These are phyloP conservation scores for Sphinx pinastri DNA, from an alignment of 2,888 invertebrate genomes.

Conservation along the genomic window DNA sequence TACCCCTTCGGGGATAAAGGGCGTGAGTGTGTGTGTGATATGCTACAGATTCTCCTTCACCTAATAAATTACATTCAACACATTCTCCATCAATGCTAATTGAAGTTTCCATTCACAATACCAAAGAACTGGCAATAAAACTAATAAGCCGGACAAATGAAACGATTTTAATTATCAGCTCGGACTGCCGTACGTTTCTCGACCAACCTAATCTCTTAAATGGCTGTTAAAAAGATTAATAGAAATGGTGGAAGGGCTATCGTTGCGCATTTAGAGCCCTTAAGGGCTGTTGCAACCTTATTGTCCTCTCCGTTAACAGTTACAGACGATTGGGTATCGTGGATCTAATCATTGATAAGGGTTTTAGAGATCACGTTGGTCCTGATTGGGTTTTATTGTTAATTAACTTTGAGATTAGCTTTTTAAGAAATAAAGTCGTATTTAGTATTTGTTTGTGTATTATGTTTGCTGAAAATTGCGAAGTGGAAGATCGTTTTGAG, in stretches of 20 bases:
- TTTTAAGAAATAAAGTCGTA: neutral
- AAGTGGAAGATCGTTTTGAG: no score
- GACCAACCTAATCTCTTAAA: slow-evolving; percentile 29
- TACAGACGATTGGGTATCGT: slow-evolving; percentile 49
- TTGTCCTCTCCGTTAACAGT: slow-evolving; percentile 47
- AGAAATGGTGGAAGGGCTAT: slow-evolving; percentile 64
- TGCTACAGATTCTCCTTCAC: no score
- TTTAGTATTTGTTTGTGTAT: no score
- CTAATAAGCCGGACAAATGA: slow-evolving; percentile 30
- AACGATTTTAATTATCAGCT: slow-evolving; percentile 36
- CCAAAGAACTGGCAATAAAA: slow-evolving; percentile 21
- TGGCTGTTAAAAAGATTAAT: slow-evolving; percentile 74
- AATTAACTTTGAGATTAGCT: neutral
- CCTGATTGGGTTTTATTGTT: neutral
- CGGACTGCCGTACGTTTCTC: slow-evolving; percentile 13
- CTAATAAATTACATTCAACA: neutral
- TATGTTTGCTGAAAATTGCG: no score
- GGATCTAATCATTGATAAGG: slow-evolving; percentile 46
- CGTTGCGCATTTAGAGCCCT: slow-evolving; percentile 68
- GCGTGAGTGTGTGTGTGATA: no score
- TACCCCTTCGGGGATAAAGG: no score
- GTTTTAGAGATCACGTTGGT: slow-evolving; percentile 1
- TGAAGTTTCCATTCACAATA: slow-evolving; percentile 11
- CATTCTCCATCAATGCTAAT: slow-evolving; percentile 2
- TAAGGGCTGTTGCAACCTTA: slow-evolving; percentile 52